Conservation (phyloP, 2,797 vertebrate species). For the Propithecus perrieri region DNA sequence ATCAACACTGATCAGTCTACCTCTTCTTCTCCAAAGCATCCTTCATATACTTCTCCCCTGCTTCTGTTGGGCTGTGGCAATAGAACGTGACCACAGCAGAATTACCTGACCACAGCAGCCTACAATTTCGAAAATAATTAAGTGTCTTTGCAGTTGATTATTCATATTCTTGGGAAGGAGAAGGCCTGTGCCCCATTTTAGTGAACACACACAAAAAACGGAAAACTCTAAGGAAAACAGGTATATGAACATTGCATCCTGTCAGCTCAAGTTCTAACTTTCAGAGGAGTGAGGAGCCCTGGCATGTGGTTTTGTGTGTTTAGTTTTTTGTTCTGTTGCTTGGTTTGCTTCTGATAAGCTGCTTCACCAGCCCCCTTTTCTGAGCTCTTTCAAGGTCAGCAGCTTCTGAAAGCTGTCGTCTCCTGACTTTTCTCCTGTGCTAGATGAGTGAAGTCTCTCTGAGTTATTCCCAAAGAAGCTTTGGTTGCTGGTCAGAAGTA, state of each 20-base stretch:
- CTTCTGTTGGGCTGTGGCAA: background rate
- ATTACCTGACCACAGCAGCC: fast-evolving
- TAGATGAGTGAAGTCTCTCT: background rate
- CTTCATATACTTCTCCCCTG: background rate
- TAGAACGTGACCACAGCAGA: background rate
- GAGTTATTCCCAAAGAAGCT: background rate
- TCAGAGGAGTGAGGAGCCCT: background rate
- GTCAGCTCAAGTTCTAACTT: background rate
- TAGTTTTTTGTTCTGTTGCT: background rate
- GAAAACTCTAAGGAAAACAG: background rate
- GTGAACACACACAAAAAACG: background rate
- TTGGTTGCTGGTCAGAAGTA: background rate
- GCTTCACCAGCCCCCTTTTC: background rate
- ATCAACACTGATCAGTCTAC: background rate
- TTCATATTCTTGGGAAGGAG: background rate
- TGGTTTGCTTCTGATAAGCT: background rate
- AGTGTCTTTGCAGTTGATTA: background rate
- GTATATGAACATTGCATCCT: background rate
- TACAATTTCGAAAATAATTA: background rate
- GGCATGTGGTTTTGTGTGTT: background rate
- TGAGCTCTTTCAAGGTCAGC: background rate
- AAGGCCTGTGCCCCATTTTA: background rate
- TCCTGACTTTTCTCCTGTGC: background rate
- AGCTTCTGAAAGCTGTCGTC: background rate
- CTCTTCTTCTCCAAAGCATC: background rate